phyloP scores from a whole-genome alignment of 2,888 invertebrate genomes.

The Hedychridium roseum region DNA sequence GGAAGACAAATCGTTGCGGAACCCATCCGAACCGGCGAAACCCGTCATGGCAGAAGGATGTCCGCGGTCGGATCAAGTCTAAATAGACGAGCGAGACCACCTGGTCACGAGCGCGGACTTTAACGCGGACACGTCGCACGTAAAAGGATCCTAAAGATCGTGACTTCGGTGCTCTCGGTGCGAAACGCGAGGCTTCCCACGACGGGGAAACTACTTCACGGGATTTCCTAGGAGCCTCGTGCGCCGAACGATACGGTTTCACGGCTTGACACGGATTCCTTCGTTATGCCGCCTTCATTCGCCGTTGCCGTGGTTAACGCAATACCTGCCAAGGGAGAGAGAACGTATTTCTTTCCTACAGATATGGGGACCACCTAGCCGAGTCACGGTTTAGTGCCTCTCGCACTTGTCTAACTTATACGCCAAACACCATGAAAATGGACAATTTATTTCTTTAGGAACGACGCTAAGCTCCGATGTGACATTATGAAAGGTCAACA shows the following conservation, averaged over 20 bases:
- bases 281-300: no score
- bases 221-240: slow-evolving; percentile 23
- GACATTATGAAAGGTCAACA: no score
- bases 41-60: slow-evolving; percentile 13
- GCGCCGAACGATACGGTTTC: slow-evolving; percentile 33
- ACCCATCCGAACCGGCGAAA: slow-evolving; percentile 2
- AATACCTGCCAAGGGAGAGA: no score
- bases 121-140: slow-evolving; percentile 25
- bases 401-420: no score
- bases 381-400: no score
- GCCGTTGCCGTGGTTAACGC: no score
- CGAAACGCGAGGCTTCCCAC: slow-evolving; percentile 32
- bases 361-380: no score
- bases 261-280: no score
- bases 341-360: no score
- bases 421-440: no score
- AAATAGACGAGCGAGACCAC: slow-evolving; percentile 24
- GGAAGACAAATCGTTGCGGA: slow-evolving; percentile 10
- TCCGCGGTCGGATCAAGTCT: slow-evolving; percentile 10
- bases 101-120: slow-evolving; percentile 22
- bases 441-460: no score
- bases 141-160: slow-evolving; percentile 31
- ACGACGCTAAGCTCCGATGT: no score
- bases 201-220: slow-evolving; percentile 15
- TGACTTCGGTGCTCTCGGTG: slow-evolving; percentile 31